Conservation (phyloP, 37 sponge, comb jelly and placozoan genomes). For the Axinella damicornis region DNA sequence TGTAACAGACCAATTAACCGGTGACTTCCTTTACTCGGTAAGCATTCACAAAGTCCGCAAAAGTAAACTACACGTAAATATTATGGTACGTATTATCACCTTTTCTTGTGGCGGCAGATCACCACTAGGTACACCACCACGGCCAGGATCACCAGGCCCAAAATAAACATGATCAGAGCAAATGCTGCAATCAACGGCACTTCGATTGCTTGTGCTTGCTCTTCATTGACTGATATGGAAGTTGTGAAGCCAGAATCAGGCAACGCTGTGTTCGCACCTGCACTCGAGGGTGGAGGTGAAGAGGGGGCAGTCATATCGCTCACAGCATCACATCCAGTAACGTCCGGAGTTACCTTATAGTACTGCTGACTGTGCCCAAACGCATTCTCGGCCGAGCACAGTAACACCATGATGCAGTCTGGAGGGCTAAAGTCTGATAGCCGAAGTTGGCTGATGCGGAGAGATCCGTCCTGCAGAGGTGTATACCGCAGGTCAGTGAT, state of each 20-base stretch:
- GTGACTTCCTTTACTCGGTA: too few species aligned
- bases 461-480: neutral
- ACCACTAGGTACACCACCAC: neutral
- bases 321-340: too few species aligned
- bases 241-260: too few species aligned
- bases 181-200: neutral
- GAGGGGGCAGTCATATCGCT: too few species aligned
- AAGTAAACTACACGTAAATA: too few species aligned
- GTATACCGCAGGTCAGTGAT: neutral
- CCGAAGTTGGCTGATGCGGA: neutral
- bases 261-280: too few species aligned
- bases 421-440: neutral
- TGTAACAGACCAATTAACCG: too few species aligned
- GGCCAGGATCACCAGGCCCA: neutral
- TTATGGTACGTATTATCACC: too few species aligned
- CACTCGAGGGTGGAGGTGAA: too few species aligned
- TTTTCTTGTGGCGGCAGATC: neutral
- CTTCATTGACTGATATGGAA: too few species aligned
- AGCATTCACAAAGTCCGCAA: too few species aligned
- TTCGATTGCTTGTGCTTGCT: too few species aligned
- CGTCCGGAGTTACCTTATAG: neutral
- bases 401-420: neutral
- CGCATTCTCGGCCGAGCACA: conserved; percentile 5
- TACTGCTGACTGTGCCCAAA: conserved; percentile 6
- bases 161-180: neutral